Percentiles rank a stretch among this genome's conserved stretches.
Conservation (phyloP, 2,888 invertebrate species). For the Acrobasis suavella region DNA sequence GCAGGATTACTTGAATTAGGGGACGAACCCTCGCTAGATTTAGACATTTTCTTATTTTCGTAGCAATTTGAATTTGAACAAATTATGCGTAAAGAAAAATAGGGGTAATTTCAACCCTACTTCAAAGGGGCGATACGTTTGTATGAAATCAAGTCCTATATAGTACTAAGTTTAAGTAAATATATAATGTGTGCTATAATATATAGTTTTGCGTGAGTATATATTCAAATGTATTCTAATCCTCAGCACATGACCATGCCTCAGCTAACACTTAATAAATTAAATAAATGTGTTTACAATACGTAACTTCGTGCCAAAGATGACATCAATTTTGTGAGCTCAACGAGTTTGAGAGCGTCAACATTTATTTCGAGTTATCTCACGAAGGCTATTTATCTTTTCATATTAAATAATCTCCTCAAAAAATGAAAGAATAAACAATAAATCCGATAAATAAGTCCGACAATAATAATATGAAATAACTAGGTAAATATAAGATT, state of each 20-base stretch:
- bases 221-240: no score
- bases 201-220: no score
- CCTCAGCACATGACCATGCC: no score
- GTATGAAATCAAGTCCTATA: no score
- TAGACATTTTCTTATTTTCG: neutral
- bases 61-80: conserved; percentile 11
- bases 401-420: no score
- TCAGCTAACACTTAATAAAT: neutral
- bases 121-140: neutral
- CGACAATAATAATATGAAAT: no score
- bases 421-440: no score
- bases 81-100: conserved; percentile 8
- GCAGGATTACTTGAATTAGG: neutral
- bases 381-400: neutral
- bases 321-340: neutral
- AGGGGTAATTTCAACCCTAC: conserved; percentile 16
- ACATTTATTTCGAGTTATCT: neutral
- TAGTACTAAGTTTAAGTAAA: no score
- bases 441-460: no score
- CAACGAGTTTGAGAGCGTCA: neutral
- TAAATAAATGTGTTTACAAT: neutral
- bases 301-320: neutral
- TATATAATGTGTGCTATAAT: no score
- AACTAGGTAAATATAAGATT: no score
- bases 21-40: neutral